phyloP scores from a whole-genome alignment of 2,888 invertebrate species.

The Thecophora atra region DNA sequence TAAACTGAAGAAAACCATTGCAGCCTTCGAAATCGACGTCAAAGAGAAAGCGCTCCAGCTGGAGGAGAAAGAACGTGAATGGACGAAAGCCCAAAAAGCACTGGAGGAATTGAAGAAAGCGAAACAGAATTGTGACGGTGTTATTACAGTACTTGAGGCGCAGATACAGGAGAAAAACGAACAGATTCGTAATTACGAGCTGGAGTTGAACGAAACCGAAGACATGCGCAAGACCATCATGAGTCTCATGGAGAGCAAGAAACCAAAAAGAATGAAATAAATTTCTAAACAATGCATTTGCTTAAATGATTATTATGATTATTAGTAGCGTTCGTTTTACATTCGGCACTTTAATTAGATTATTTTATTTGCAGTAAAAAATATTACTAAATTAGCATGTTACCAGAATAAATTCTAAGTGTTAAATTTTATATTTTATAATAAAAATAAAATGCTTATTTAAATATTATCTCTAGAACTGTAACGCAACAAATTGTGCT shows the following conservation, averaged over 20 bases:
- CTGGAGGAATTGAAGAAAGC: slow-evolving; percentile 62
- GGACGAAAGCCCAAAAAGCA: slow-evolving; percentile 57
- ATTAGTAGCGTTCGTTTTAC: slow-evolving; percentile 4
- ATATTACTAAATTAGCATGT: not conserved
- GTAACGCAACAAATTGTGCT: not conserved
- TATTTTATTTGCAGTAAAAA: not conserved
- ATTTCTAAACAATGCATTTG: not conserved
- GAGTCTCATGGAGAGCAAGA: slow-evolving; percentile 65
- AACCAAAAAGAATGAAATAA: slow-evolving; percentile 59
- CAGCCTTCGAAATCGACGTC: slow-evolving; percentile 58
- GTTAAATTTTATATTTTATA: not conserved
- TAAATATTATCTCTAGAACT: not conserved
- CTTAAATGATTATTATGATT: slow-evolving; percentile 29
- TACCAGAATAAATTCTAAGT: not conserved
- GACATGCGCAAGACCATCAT: slow-evolving; percentile 64
- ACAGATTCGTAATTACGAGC: slow-evolving; percentile 59
- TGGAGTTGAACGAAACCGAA: slow-evolving; percentile 62
- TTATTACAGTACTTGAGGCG: slow-evolving; percentile 60
- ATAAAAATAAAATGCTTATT: not conserved
- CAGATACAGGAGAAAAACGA: slow-evolving; percentile 64
- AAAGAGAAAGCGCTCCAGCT: slow-evolving; percentile 58
- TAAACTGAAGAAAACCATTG: slow-evolving; percentile 61
- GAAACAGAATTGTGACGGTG: slow-evolving; percentile 61
- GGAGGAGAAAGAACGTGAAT: slow-evolving; percentile 60
- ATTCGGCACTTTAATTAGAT: not conserved